Evolutionary conservation across 2,888 invertebrate species (phyloP).

Genomic region (Leptogaster cylindrica): DNA sequence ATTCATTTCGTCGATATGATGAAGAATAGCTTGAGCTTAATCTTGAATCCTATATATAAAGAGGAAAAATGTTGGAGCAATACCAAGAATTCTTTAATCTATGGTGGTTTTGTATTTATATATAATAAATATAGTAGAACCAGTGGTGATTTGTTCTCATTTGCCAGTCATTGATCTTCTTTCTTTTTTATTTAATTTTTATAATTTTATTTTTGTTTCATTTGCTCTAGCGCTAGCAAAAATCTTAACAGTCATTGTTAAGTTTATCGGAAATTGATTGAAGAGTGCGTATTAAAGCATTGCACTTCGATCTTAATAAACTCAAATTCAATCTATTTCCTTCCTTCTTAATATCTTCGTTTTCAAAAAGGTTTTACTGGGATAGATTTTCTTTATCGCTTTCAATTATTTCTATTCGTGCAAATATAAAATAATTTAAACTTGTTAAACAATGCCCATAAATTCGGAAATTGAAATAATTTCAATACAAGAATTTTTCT

Average conservation of each 20-base stretch:
- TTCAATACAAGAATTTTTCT: conserved; percentile 48
- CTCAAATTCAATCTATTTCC: conserved; percentile 47
- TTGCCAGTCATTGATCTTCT: conserved; percentile 8
- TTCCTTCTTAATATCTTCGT: conserved; percentile 23
- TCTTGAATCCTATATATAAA: conserved; percentile 52
- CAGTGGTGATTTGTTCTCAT: conserved; percentile 32
- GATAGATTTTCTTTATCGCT: conserved; percentile 38
- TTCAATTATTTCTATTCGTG: conserved; percentile 50
- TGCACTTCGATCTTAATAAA: conserved; percentile 22
- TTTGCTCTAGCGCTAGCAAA: conserved; percentile 12
- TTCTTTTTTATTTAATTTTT: conserved; percentile 8
- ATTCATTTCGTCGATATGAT: conserved; percentile 58
- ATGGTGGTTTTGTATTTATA: conserved; percentile 49
- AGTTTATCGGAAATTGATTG: conserved; percentile 45
- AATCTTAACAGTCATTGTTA: conserved; percentile 21
- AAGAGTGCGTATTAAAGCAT: conserved; percentile 38
- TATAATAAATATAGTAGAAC: conserved; percentile 24
- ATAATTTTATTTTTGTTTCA: neutral
- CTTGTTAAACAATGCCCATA: conserved; percentile 37
- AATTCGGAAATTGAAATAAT: no score
- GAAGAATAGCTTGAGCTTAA: conserved; percentile 55
- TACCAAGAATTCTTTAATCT: conserved; percentile 47
- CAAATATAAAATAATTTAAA: conserved; percentile 50
- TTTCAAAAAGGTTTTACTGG: conserved; percentile 32
- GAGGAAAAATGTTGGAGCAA: conserved; percentile 48